Percentiles rank a stretch among this genome's conserved stretches.
Conservation (phyloP, 2,888 invertebrate genomes). For the Hedya salicella region DNA sequence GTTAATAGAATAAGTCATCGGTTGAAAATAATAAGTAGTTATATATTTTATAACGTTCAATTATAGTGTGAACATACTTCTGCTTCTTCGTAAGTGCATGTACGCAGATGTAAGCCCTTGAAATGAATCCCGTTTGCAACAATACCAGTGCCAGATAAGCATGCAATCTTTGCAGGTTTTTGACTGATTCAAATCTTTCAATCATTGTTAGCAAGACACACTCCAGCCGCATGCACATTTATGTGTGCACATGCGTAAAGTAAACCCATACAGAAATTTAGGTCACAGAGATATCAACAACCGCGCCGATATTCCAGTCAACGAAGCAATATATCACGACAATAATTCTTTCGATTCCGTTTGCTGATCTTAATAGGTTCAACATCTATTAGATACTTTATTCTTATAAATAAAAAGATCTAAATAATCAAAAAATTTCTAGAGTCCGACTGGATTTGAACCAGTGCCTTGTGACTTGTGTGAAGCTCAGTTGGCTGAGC, state of each 20-base stretch:
- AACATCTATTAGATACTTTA: too few species aligned
- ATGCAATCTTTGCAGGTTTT: conserved; percentile 29
- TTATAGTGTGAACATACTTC: too few species aligned
- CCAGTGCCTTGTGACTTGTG: too few species aligned
- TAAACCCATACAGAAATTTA: conserved; percentile 1
- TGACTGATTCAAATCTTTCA: conserved; percentile 27
- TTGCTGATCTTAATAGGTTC: too few species aligned
- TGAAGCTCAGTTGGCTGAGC: too few species aligned
- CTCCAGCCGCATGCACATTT: not conserved
- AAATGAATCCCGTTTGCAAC: not conserved
- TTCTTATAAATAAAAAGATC: too few species aligned
- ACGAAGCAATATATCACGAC: not conserved
- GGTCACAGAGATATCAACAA: conserved; percentile 18
- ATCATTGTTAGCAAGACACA: conserved; percentile 5
- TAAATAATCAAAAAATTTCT: too few species aligned
- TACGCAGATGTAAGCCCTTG: not conserved
- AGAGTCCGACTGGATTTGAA: too few species aligned
- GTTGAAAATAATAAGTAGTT: too few species aligned
- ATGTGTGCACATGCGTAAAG: not conserved
- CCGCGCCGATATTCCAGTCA: not conserved
- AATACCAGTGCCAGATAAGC: not conserved
- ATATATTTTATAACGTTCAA: too few species aligned
- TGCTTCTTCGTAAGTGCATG: not conserved
- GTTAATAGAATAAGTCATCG: too few species aligned
- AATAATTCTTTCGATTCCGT: too few species aligned